Conservation (phyloP, 2,888 invertebrate genomes). For the Clistopyga incitator region DNA sequence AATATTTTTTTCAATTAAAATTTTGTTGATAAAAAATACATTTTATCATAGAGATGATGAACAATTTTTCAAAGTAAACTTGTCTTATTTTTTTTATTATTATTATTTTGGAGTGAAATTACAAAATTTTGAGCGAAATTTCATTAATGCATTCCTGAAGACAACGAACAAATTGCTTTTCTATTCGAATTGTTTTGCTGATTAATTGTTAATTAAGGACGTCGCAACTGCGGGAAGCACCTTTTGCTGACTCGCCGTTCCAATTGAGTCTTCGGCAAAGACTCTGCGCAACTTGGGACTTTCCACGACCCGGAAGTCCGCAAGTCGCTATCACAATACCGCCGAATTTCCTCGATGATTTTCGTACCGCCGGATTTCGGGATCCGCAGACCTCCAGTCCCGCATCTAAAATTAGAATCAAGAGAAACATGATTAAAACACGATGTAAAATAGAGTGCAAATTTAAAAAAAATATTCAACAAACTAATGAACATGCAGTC, state of each 20-base stretch:
- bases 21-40: neutral
- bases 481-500: neutral
- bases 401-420: constrained; percentile 85
- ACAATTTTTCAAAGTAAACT: neutral
- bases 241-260: constrained; percentile 94
- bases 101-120: too few species aligned
- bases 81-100: too few species aligned
- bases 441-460: neutral
- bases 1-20: neutral
- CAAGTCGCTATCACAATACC: constrained; percentile 95
- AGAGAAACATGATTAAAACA: neutral
- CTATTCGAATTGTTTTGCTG: too few species aligned
- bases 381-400: constrained; percentile 83
- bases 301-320: constrained; percentile 96
- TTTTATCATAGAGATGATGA: neutral
- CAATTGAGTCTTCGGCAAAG: constrained; percentile 95
- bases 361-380: constrained; percentile 84
- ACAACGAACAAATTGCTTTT: neutral
- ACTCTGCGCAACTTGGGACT: constrained; percentile 95
- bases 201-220: neutral
- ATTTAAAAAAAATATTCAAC: neutral
- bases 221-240: too few species aligned
- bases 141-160: neutral
- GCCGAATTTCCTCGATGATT: constrained; percentile 85
- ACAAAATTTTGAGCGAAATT: neutral